Percentiles rank a stretch among this genome's conserved stretches.
Evolutionary conservation across 1,140 invertebrate species (phyloP).

Genomic region (Phymorhynchus buccinoides): DNA sequence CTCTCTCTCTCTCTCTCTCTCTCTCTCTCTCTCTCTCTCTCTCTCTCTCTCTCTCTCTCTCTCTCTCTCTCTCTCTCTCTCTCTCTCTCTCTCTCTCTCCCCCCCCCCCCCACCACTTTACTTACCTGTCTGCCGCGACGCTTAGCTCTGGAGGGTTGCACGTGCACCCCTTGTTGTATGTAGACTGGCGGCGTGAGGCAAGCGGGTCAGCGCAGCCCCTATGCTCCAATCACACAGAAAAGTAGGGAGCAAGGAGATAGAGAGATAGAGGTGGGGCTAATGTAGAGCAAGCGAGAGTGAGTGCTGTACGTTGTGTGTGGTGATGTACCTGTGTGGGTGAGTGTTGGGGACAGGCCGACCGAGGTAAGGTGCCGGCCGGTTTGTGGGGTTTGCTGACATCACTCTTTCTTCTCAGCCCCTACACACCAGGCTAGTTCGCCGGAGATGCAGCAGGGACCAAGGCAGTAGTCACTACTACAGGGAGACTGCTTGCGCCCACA

Average conservation of each 20-base stretch:
- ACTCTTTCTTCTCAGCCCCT: background rate
- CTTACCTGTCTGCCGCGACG: background rate
- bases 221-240: slow-evolving; percentile 9
- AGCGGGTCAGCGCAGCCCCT: slow-evolving; percentile 25
- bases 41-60: too few species aligned
- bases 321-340: background rate
- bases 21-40: background rate
- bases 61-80: too few species aligned
- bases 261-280: background rate
- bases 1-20: background rate
- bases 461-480: background rate
- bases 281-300: background rate
- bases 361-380: slow-evolving; percentile 18
- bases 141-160: background rate
- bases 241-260: background rate
- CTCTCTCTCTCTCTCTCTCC: background rate
- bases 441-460: slow-evolving; percentile 6
- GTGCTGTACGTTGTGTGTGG: background rate
- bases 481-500: background rate
- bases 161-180: slow-evolving; percentile 8
- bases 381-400: slow-evolving; percentile 12
- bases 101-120: background rate
- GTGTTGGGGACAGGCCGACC: slow-evolving; percentile 13
- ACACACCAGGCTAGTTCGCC: too few species aligned
- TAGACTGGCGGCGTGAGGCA: background rate